Conservation (phyloP, 2,888 invertebrate genomes). For the Zygogramma bicolorata region DNA sequence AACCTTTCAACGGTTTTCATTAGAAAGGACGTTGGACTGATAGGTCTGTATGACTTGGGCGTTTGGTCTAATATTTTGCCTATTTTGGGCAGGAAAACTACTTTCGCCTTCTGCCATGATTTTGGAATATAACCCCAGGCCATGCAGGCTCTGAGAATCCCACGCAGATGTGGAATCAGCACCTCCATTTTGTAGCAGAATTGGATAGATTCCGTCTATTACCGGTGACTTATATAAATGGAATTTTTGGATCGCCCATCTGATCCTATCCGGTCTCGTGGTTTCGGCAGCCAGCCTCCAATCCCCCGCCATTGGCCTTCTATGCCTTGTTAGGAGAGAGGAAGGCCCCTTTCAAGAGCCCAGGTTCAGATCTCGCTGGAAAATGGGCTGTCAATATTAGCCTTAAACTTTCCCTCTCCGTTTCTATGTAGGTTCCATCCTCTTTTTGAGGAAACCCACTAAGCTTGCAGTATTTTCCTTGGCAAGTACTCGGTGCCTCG, state of each 20-base stretch:
- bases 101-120: not conserved
- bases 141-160: not conserved
- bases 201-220: not conserved
- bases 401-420: too few relatives aligned
- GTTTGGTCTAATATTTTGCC: too few relatives aligned
- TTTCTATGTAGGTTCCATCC: too few relatives aligned
- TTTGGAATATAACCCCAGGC: not conserved
- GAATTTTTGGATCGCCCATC: not conserved
- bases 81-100: too few relatives aligned
- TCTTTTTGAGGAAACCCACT: too few relatives aligned
- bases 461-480: too few relatives aligned
- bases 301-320: not conserved
- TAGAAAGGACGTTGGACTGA: not conserved
- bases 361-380: not conserved
- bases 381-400: constrained; percentile 2
- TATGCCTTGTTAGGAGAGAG: not conserved
- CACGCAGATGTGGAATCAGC: not conserved
- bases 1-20: not conserved
- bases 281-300: not conserved
- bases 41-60: too few relatives aligned
- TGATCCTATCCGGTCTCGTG: not conserved
- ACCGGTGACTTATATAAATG: not conserved
- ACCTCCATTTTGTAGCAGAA: not conserved
- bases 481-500: too few relatives aligned
- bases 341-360: not conserved